Evolutionary conservation across 2,888 invertebrate genomes (phyloP), one percentile per base, ranked within the genome.

Genomic region (Orchesellides sinensis): DNA sequence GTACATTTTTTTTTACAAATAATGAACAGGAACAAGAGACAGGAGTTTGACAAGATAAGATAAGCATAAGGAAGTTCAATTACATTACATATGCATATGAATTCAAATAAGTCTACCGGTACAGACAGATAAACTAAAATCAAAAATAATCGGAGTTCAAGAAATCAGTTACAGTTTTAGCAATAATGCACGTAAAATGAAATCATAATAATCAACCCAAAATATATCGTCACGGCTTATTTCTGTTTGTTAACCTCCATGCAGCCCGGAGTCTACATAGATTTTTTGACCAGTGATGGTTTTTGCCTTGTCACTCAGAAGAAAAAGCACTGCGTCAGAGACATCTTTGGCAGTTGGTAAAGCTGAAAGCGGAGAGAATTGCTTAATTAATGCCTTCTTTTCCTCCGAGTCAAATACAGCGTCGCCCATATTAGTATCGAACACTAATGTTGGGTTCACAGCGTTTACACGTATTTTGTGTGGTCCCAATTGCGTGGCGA

Each of bases 401-500:
- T 61, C 78, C 10, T 79, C 54, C n/a, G 61, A 40, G 14, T 72
- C 79, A 23, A 65, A 72, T 0, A 29, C 23, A 6, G 4, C 2
- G n/a, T 70, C 70, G 0, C 78, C 70, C 72, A 79, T 65, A 0
- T 10, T 19, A 4, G 79, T 79, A 0, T 65, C 65, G 0, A 19
- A 0, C 6, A 72, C 17, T 29, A 63, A 10, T 0, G 63, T 52
- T 10, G 79, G 79, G 29, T 70, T 70, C 2, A 79, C 72, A 19
- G 54, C 74, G 25, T 86, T 84, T 8, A 84, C 84, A 6, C 84
- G 84, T 85, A 86, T 88, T 90, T 91, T 88, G 90, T 89, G 83
- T 94, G 92, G 0, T 93, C 93, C 98, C 25, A 98, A 91, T 90
- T 98, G 98, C 59, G 96, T 89, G 0, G 98, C 97, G 93, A 97